Base-by-base conservation (phyloP, 2,888 invertebrate species). In the Hydrotaea diabolus region DNA sequence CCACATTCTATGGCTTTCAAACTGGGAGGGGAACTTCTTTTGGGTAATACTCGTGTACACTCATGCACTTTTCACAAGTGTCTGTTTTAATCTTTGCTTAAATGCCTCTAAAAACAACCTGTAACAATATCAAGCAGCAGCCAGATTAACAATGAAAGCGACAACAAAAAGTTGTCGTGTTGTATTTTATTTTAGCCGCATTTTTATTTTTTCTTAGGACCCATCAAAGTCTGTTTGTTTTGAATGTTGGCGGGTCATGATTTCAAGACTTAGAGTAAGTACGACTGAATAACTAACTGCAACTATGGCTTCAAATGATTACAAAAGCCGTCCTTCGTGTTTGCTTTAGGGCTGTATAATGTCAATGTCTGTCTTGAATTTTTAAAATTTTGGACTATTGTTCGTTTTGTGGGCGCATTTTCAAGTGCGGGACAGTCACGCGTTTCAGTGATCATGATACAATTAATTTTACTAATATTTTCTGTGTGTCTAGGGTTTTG, bases 281-380 rank as follows among this genome's bases (percentile, higher is more conserved):
- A 57, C 43, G 43, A n/a, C n/a, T n/a, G n/a, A 57, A 57, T 11
- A 21, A 5, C 57, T 39, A 64, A 64, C 36, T 64, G 36, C 17
- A 17, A 66, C 19, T 66, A 66, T 62, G 23, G 15, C 13, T 69
- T 43, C 46, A 43, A 21, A 69, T 69, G 3, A 21, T 69, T 46
- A 39, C 23, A 46, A 31, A 43, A 15, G 17, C 76, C 26, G 74
- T 73, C 72, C 73, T 81, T 83, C 80, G 75, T 83, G 78, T 49
- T 79, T 55, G 64, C 46, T 79, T 74, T 74, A 69, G 59, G 73
- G 78, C 55, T 64, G 71, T 74, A 69, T 82, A 77, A 66, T 71
- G 83, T 80, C 84, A 83, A 76, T 81, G 77, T 89, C 86, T 88
- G 86, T 39, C 87, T 73, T 64, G 57, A 71, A 36, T 75, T 57